These are phyloP conservation scores for Clanis bilineata DNA, from an alignment of 2,888 invertebrate species.

Conservation along the genomic window DNA sequence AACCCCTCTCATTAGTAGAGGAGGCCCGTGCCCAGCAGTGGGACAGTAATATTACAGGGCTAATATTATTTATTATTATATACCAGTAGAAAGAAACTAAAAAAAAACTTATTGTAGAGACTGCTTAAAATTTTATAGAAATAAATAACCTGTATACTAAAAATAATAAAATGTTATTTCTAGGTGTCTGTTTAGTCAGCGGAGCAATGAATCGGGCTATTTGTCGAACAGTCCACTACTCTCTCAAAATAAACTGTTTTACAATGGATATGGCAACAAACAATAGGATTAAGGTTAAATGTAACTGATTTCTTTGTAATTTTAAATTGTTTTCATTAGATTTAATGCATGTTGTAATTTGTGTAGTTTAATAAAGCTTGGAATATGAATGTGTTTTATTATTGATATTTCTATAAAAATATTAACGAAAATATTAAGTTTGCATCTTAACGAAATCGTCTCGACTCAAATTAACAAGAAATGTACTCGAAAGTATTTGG, in stretches of 20 bases:
- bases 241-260: constrained; percentile 40
- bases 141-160: no score
- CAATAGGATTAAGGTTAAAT: constrained; percentile 17
- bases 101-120: no score
- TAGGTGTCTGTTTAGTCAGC: constrained; percentile 46
- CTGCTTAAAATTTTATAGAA: no score
- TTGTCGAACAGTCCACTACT: constrained; percentile 36
- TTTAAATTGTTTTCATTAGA: background rate
- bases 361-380: background rate
- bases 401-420: background rate
- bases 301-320: background rate
- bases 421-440: no score
- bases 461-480: no score
- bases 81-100: no score
- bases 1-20: no score
- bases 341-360: background rate
- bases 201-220: constrained; percentile 55
- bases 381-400: background rate
- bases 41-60: no score
- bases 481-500: no score
- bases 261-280: constrained; percentile 47
- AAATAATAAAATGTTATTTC: constrained; percentile 29
- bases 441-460: no score
- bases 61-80: no score
- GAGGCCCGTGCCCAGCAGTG: no score